A percentile compares a stretch with the other conserved stretches of the same genome.
Conservation (phyloP, 2,888 invertebrate species). For the Mythimna impura region DNA sequence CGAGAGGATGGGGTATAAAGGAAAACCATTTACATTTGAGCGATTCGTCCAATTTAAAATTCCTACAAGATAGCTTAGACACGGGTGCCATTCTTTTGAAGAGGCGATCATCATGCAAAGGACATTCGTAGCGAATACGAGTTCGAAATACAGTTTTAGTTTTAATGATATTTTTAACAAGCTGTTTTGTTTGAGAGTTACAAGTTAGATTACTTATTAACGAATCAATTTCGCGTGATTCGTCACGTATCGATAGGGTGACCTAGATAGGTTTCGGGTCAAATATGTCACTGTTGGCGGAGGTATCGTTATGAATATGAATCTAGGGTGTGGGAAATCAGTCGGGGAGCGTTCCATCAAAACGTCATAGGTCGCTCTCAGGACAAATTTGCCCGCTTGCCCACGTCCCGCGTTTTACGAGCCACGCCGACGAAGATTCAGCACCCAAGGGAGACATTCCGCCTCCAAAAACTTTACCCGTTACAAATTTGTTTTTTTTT, state of each 20-base stretch:
- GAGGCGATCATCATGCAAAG: constrained; percentile 86
- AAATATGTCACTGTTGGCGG: constrained; percentile 79
- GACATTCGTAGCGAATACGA: constrained; percentile 77
- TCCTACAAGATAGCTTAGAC: constrained; percentile 91
- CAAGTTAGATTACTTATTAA: constrained; percentile 67
- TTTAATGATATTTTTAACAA: constrained; percentile 75
- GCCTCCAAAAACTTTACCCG: constrained; percentile 91
- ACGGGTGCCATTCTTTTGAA: constrained; percentile 90
- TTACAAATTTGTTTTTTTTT: constrained; percentile 91
- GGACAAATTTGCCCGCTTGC: constrained; percentile 90
- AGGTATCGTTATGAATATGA: constrained; percentile 89
- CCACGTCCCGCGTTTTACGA: constrained; percentile 90
- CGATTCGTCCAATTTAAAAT: constrained; percentile 91
- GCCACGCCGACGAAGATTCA: constrained; percentile 90
- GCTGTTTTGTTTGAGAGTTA: constrained; percentile 63
- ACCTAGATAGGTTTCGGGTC: constrained; percentile 76
- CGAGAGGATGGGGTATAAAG: constrained; percentile 90
- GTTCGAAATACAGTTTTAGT: constrained; percentile 71
- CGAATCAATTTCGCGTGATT: constrained; percentile 70
- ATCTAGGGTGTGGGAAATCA: constrained; percentile 87
- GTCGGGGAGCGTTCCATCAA: constrained; percentile 89
- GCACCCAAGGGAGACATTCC: constrained; percentile 90
- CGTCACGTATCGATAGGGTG: constrained; percentile 72
- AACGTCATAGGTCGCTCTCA: constrained; percentile 90
- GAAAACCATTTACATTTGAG: constrained; percentile 91